phyloP scores from a whole-genome alignment of 2,888 invertebrate species.

The Himalopsyche tibetana region DNA sequence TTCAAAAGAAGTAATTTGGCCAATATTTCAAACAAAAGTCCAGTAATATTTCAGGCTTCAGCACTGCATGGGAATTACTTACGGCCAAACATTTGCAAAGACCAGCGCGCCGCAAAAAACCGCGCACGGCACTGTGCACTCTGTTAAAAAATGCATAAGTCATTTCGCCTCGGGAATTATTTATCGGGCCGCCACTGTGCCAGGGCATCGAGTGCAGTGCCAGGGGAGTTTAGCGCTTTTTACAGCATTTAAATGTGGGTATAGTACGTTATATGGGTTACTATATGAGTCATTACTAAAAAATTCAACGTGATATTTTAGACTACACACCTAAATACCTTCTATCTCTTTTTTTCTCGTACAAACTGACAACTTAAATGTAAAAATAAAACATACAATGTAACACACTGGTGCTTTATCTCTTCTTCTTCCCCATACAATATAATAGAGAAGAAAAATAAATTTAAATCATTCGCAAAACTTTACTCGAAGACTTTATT shows the following conservation, averaged over 20 bases:
- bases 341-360: too few relatives aligned
- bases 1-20: not conserved
- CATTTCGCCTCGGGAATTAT: slow-evolving; percentile 60
- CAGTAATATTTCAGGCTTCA: not conserved
- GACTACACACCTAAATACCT: too few relatives aligned
- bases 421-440: too few relatives aligned
- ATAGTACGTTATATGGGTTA: too few relatives aligned
- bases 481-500: too few relatives aligned
- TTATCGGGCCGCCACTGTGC: slow-evolving; percentile 49
- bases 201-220: slow-evolving; percentile 17
- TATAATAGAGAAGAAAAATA: too few relatives aligned
- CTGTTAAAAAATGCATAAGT: slow-evolving; percentile 59
- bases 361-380: too few relatives aligned
- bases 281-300: too few relatives aligned
- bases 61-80: not conserved
- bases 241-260: not conserved
- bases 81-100: not conserved
- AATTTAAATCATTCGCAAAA: too few relatives aligned
- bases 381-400: too few relatives aligned
- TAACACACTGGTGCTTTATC: too few relatives aligned
- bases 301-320: too few relatives aligned
- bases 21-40: not conserved
- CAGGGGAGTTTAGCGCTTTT: not conserved
- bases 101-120: slow-evolving; percentile 10
- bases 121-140: not conserved